Conservation (phyloP, 2,888 invertebrate species). For the Phortica magna region DNA sequence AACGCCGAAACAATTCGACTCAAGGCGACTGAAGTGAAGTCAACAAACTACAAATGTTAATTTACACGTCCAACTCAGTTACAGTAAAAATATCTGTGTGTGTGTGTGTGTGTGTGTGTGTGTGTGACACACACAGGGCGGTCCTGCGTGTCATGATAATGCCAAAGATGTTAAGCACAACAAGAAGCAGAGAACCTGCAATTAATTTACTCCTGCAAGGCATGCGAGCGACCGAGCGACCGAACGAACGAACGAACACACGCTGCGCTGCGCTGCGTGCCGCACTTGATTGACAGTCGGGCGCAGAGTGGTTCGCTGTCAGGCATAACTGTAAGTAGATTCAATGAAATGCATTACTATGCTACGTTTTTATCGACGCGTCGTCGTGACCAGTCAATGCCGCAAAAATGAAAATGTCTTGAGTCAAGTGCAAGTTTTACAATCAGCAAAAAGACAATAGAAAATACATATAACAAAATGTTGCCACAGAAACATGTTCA, state of each 20-base stretch:
- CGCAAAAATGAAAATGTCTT: too few species aligned
- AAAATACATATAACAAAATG: too few species aligned
- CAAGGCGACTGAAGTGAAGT: conserved; percentile 15
- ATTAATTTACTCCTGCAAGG: conserved; percentile 70
- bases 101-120: neutral
- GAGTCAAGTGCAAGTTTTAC: too few species aligned
- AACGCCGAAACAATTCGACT: neutral
- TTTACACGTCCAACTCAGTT: conserved; percentile 57
- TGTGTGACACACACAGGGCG: conserved; percentile 14
- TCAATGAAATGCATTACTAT: conserved; percentile 27
- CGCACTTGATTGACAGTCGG: neutral
- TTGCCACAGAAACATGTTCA: too few species aligned
- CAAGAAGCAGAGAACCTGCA: conserved; percentile 51
- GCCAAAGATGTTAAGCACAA: conserved; percentile 8
- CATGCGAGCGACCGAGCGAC: conserved; percentile 56
- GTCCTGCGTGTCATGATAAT: conserved; percentile 10
- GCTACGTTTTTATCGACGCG: conserved; percentile 21
- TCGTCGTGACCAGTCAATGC: too few species aligned
- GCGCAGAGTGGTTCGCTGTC: neutral
- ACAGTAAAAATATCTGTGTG: neutral
- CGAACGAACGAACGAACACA: neutral
- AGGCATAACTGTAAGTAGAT: neutral
- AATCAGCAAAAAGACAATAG: too few species aligned
- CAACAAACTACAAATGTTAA: conserved; percentile 58
- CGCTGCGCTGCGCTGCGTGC: neutral